Base-by-base conservation (phyloP, 2,113 vertebrate species). In the Mesocricetus auratus region DNA sequence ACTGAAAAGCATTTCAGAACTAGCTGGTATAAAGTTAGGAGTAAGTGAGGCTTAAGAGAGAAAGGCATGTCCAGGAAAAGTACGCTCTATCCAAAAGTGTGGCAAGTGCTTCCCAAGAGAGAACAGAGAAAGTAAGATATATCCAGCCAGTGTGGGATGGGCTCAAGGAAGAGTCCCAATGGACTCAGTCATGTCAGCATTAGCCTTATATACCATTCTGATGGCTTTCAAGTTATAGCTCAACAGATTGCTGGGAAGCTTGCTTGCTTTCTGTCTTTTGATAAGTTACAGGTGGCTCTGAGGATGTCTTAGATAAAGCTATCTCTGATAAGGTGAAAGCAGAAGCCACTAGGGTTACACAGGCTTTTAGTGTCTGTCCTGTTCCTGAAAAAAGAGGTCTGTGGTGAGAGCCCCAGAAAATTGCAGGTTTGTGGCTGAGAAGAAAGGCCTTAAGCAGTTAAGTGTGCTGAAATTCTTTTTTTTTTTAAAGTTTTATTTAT, bases 251-350 rank as follows among this genome's bases (percentile, higher is more conserved):
- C 24, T 31, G 50, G 15, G 26, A 78, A 50, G 45, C 45, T 29
- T 77, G 42, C 73, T 47, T 12, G 42, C 74, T 77, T 77, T 9
- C 26, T 77, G 13, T 17, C 75, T 47, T 78, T 78, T 47, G 45
- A 50, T 78, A 78, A 47, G n/a, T 78, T 78, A 50, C 10, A 47
- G 26, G 42, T 16, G 45, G 45, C 45, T 50, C 26, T 31, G 45
- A 31, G 31, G 45, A 47, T 0, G 0, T 31, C 42, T 50, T 50
- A 1, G 45, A 47, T 1, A 1, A 47, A 47, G 45, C 50, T 15
- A 77, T 15, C 26, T 31, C 74, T 77, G 42, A 77, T 77, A 77
- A 77, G 74, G 26, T 31, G 50, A 47, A 78, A 47, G 12, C 75
- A 31, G 45, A 78, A 78, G 42, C 15, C 75, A 26, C 75, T 42